These are phyloP conservation scores for Mastomys coucha DNA, from an alignment of 2,113 vertebrate species.

Conservation along the genomic window DNA sequence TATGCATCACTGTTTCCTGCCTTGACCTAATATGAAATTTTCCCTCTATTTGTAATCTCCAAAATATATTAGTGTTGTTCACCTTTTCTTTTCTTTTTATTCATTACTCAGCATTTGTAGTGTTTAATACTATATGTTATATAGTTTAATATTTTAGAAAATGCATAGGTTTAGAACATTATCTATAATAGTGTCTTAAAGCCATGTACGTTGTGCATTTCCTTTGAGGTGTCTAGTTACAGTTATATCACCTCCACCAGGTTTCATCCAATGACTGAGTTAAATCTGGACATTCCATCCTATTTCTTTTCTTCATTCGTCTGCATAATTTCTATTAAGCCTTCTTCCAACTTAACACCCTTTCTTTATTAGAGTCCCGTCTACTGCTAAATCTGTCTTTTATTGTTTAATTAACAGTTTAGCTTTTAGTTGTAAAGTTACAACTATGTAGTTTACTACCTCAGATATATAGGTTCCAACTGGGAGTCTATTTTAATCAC, in stretches of 20 bases:
- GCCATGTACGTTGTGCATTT: background rate
- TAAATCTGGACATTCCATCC: background rate
- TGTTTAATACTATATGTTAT: background rate
- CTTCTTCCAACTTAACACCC: background rate
- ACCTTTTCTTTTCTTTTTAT: background rate
- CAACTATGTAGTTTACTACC: background rate
- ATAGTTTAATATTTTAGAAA: constrained; percentile 22
- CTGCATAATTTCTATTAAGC: background rate
- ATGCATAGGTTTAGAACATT: background rate
- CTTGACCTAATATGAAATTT: background rate
- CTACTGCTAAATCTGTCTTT: background rate
- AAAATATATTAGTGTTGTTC: background rate
- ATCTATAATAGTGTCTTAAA: background rate
- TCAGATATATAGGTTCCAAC: constrained; percentile 11
- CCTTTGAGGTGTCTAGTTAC: background rate
- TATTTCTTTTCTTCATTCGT: background rate
- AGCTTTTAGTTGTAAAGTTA: constrained; percentile 5
- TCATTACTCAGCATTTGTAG: background rate
- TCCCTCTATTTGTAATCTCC: background rate
- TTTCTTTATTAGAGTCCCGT: background rate
- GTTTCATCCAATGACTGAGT: background rate
- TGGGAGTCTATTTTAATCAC: background rate
- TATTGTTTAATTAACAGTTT: background rate
- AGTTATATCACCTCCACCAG: background rate
- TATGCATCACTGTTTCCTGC: background rate